These are phyloP conservation scores for Diachasma alloeum DNA, from an alignment of 1,140 invertebrate species.

Conservation along the genomic window DNA sequence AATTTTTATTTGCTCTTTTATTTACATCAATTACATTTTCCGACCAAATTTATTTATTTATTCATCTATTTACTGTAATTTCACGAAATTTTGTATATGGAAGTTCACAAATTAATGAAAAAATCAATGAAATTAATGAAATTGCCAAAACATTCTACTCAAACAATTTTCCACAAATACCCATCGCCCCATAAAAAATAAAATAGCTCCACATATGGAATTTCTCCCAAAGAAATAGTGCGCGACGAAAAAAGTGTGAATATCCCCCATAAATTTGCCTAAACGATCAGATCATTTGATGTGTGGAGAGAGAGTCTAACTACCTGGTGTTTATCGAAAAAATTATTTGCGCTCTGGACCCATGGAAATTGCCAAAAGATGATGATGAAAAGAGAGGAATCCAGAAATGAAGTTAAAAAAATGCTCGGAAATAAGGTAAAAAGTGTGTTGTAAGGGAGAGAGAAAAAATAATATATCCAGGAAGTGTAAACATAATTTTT, in stretches of 20 bases:
- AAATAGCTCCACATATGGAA: too few species aligned
- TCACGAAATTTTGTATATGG: too few species aligned
- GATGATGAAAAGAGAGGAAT: conserved; percentile 11
- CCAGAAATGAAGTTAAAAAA: conserved; percentile 20
- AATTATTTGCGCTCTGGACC: conserved; percentile 42
- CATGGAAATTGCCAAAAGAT: conserved; percentile 20
- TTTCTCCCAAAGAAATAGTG: not conserved
- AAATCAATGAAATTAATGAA: too few species aligned
- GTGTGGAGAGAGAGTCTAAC: conserved; percentile 26
- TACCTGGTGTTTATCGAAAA: conserved; percentile 52
- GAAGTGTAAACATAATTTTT: too few species aligned
- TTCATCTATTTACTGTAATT: too few species aligned
- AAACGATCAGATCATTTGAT: conserved; percentile 57
- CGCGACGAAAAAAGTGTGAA: conserved; percentile 58
- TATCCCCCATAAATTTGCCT: conserved; percentile 60
- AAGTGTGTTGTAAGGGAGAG: conserved; percentile 20
- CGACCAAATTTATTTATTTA: too few species aligned
- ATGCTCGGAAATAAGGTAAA: conserved; percentile 5
- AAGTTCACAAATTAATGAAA: too few species aligned
- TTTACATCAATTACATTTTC: too few species aligned
- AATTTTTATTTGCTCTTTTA: too few species aligned
- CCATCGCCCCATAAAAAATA: too few species aligned
- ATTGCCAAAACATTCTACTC: too few species aligned
- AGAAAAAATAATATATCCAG: conserved; percentile 15
- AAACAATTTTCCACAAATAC: too few species aligned